A percentile compares a stretch with the other conserved stretches of the same genome.
phyloP scores from a whole-genome alignment of 2,888 invertebrate species.

The Eupithecia tripunctaria region DNA sequence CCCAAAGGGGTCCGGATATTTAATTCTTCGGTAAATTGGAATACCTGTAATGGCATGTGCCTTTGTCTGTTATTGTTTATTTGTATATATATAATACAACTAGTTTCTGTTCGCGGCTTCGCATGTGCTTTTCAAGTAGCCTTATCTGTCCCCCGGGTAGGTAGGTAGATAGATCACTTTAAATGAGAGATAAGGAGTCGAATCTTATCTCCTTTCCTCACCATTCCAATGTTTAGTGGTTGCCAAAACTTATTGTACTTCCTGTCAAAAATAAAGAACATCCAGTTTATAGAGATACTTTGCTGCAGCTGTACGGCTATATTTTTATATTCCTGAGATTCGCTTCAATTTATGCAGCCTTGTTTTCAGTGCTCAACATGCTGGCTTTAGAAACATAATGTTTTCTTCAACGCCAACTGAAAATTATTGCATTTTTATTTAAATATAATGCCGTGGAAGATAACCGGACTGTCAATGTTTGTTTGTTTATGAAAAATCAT shows the following conservation, averaged over 20 bases:
- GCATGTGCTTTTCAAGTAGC: background rate
- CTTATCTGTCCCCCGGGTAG: no score
- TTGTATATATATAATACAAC: no score
- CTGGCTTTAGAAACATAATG: background rate
- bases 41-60: background rate
- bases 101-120: background rate
- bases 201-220: background rate
- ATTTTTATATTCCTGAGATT: constrained; percentile 3
- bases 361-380: constrained; percentile 5
- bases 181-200: no score
- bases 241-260: background rate
- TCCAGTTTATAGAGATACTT: background rate
- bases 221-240: background rate
- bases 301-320: background rate
- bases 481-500: background rate
- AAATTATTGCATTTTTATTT: constrained; percentile 9
- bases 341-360: background rate
- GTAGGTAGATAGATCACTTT: no score
- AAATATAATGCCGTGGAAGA: background rate
- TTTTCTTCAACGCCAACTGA: background rate
- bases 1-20: constrained; percentile 40
- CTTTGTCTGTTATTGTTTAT: background rate
- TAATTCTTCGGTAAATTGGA: constrained; percentile 22
- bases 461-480: background rate
- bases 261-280: background rate